Percentiles rank a stretch among this genome's conserved stretches.
phyloP scores from a whole-genome alignment of 2,888 invertebrate species.

The Drosophila subsilvestris region DNA sequence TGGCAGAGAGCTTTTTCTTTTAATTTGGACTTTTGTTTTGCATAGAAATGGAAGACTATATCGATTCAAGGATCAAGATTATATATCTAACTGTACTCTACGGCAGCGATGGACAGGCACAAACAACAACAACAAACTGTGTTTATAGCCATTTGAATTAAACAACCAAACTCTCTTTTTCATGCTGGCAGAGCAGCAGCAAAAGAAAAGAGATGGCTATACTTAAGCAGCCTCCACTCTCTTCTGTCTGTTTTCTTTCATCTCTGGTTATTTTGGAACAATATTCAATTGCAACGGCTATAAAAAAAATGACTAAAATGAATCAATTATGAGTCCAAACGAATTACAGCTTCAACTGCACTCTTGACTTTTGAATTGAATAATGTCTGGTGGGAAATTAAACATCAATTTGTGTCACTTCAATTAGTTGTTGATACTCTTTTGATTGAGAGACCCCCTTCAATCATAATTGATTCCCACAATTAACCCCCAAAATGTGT shows the following conservation, averaged over 20 bases:
- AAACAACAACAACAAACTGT: no score
- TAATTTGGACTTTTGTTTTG: no score
- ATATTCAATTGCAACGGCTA: no score
- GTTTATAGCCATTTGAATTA: no score
- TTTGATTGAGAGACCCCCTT: not conserved
- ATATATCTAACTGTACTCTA: no score
- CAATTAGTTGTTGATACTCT: no score
- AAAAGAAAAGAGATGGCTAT: not conserved
- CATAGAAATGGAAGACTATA: no score
- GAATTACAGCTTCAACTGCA: not conserved
- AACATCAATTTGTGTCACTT: not conserved
- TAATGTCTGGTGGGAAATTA: not conserved
- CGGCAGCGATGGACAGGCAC: no score
- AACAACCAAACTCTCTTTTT: not conserved
- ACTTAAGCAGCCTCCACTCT: not conserved
- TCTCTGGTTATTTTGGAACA: no score
- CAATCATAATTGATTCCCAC: not conserved
- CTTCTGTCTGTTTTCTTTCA: no score
- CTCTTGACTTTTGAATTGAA: not conserved
- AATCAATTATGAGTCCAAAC: not conserved
- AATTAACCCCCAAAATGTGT: not conserved
- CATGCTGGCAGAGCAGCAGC: not conserved
- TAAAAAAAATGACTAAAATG: not conserved
- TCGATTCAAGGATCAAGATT: no score
- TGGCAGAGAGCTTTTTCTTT: no score